Conservation (phyloP, 2,113 vertebrate species). For the Stegastes partitus region DNA sequence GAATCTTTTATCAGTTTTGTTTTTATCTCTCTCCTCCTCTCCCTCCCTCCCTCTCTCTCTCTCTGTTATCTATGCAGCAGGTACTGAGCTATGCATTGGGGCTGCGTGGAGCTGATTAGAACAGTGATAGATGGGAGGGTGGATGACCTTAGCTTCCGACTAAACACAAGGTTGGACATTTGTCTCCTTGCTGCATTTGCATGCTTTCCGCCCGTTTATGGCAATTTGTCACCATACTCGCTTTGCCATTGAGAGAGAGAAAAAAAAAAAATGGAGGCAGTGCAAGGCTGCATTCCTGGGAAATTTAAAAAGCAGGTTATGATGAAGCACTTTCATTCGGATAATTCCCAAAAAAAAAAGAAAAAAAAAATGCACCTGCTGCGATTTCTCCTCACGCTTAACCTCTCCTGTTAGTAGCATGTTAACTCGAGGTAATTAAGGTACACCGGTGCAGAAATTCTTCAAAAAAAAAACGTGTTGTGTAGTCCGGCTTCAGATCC, state of each 20-base stretch:
- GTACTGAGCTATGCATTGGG: conserved; percentile 63
- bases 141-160: conserved; percentile 84
- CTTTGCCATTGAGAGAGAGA: conserved; percentile 52
- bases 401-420: conserved; percentile 26
- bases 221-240: conserved; percentile 79
- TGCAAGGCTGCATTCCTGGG: conserved; percentile 38
- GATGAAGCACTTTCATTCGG: conserved; percentile 74
- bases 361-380: conserved; percentile 28
- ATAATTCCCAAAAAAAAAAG: conserved; percentile 59
- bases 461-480: conserved; percentile 25
- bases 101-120: conserved; percentile 84
- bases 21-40: conserved; percentile 56
- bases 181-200: conserved; percentile 82
- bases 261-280: conserved; percentile 2
- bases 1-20: conserved; percentile 80
- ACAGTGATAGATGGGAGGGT: conserved; percentile 82
- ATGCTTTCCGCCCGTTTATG: conserved; percentile 78
- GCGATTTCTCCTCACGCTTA: conserved; percentile 31
- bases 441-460: conserved; percentile 54
- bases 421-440: conserved; percentile 43
- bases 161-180: conserved; percentile 86
- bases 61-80: conserved; percentile 81
- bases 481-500: neutral
- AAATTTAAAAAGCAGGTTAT: conserved; percentile 65
- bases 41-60: conserved; percentile 27